Evolutionary conservation across 2,113 vertebrate genomes (phyloP).

Genomic region (Lathamus discolor): DNA sequence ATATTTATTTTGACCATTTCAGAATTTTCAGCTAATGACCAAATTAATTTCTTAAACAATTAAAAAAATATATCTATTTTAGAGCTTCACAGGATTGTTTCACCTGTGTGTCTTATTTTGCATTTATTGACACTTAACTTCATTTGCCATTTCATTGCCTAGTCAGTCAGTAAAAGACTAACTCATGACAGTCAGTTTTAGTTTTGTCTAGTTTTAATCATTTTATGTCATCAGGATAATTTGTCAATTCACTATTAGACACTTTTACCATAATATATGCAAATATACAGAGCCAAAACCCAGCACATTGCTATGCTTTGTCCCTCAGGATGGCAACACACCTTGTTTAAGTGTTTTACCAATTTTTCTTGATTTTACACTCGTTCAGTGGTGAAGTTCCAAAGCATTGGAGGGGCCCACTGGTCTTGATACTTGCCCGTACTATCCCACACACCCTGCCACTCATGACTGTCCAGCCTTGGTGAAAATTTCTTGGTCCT

Average conservation of each 20-base stretch:
- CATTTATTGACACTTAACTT: background rate
- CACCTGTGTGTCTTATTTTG: background rate
- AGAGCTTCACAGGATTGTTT: background rate
- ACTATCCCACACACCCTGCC: no score
- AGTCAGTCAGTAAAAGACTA: background rate
- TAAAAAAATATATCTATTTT: background rate
- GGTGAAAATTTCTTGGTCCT: no score
- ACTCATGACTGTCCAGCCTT: no score
- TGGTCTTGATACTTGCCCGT: no score
- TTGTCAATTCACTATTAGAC: background rate
- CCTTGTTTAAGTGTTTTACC: no score
- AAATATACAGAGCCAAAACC: background rate
- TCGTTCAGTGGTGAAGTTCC: no score
- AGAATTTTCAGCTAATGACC: background rate
- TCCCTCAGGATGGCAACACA: no score
- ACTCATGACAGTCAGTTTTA: background rate
- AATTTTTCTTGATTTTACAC: no score
- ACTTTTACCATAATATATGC: background rate
- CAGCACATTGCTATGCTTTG: no score
- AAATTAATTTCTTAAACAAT: background rate
- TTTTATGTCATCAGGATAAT: background rate
- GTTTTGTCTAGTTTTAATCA: background rate
- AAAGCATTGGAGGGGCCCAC: no score
- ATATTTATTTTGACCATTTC: background rate
- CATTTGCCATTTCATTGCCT: background rate